These are phyloP conservation scores for Rhynchotus rufescens DNA, from an alignment of 2,797 vertebrate genomes.

Conservation along the genomic window DNA sequence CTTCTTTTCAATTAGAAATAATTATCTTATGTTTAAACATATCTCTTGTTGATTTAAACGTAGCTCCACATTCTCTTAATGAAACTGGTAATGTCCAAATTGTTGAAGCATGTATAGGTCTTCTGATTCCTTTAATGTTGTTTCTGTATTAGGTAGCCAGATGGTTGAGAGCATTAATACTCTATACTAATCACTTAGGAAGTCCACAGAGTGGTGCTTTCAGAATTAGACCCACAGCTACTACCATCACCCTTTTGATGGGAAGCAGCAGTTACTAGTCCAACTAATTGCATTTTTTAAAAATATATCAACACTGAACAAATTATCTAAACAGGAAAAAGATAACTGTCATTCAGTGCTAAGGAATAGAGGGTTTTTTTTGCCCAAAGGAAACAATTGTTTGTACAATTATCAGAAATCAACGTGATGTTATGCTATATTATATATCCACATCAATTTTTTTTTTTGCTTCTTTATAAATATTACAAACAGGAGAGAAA, in stretches of 20 bases:
- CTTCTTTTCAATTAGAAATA: background rate
- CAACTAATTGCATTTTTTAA: slow-evolving; percentile 50
- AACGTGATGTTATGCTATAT: background rate
- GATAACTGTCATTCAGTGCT: slow-evolving; percentile 58
- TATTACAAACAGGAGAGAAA: background rate
- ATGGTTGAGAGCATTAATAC: slow-evolving; percentile 82
- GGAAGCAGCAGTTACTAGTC: slow-evolving; percentile 13
- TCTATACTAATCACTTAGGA: slow-evolving; percentile 82
- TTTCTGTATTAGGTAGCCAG: slow-evolving; percentile 80
- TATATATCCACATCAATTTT: background rate
- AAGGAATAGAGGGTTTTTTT: slow-evolving; percentile 18
- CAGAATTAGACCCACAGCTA: slow-evolving; percentile 75
- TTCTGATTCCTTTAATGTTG: slow-evolving; percentile 70
- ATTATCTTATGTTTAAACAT: background rate
- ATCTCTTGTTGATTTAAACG: background rate
- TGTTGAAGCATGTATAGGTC: slow-evolving; percentile 25
- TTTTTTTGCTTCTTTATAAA: background rate
- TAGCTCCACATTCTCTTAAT: background rate
- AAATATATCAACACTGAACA: slow-evolving; percentile 36
- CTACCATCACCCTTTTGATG: slow-evolving; percentile 50
- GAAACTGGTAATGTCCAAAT: background rate
- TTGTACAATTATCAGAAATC: slow-evolving; percentile 12
- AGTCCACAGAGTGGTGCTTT: slow-evolving; percentile 76
- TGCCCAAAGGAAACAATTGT: slow-evolving; percentile 25
- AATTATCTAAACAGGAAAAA: slow-evolving; percentile 68